Conservation (phyloP, 2,888 invertebrate species). For the Lasioglossum pauxillum region DNA sequence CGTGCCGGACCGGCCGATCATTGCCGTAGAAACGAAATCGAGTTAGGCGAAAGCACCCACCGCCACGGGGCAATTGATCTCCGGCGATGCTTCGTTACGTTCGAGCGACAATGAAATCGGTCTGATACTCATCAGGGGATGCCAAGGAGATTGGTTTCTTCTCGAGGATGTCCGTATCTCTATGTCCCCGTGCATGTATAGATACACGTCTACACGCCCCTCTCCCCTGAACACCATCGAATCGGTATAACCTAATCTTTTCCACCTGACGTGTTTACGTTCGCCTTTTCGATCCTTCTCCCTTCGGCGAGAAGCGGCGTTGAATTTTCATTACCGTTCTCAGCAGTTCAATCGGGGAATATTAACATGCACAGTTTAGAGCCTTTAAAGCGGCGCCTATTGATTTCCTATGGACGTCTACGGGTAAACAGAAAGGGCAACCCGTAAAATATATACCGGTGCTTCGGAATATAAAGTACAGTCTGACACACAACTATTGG, state of each 20-base stretch:
- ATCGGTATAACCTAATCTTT: conserved; percentile 62
- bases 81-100: conserved; percentile 77
- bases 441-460: conserved; percentile 3
- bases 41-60: conserved; percentile 75
- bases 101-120: conserved; percentile 77
- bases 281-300: conserved; percentile 41
- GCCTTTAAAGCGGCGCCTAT: conserved; percentile 16
- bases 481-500: conserved; percentile 16
- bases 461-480: conserved; percentile 18
- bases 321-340: conserved; percentile 67
- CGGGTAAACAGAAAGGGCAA: neutral
- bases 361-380: conserved; percentile 9
- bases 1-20: conserved; percentile 78
- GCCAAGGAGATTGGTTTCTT: conserved; percentile 75
- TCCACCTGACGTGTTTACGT: conserved; percentile 62
- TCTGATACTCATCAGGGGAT: conserved; percentile 73
- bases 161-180: neutral
- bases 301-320: conserved; percentile 7
- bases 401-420: conserved; percentile 6
- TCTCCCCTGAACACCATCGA: neutral
- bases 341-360: neutral
- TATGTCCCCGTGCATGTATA: neutral
- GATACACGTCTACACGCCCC: neutral
- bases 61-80: conserved; percentile 78
- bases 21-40: conserved; percentile 80